Base-by-base conservation (phyloP, 2,888 invertebrate genomes). In the Junonia oenone region DNA sequence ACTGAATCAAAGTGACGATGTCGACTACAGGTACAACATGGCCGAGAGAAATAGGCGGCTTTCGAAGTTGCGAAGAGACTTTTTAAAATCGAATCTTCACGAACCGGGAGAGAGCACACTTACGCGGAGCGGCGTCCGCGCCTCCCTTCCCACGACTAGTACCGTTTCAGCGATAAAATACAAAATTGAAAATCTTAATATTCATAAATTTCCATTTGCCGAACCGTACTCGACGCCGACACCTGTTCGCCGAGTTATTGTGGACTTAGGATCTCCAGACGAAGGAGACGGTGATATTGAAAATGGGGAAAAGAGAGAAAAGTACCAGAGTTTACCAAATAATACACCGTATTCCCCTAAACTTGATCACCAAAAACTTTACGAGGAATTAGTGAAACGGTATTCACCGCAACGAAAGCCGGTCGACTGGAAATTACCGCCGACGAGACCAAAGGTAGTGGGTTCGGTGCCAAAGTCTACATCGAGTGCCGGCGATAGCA, bases 201-300 rank as follows among this genome's bases (percentile, higher is more conserved):
- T 90, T 60, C 85, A 81, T 68, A 91, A 91, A 72, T 91, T 91
- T 60, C 90, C 90, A 17, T 91, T 91, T 64, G 89, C 90, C 45
- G 90, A 91, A 61, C 90, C 90, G 27, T 90, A 85, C 58, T 68
- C 79, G 11, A 86, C 90, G n/a, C 90, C 90, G 29, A 81, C 87
- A 13, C 82, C 88, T n/a, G 74, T 73, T 29, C 81, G 90, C 3
- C 74, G 73, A 62, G 76, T 89, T 13, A 56, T 81, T 26, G 70
- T 90, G 4, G 81, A 87, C 58, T 67, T 88, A 6, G 85, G 79
- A 11, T 64, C 80, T 0, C 56, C 75, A 0, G 79, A 80, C 62
- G 69, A 72, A 33, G 76, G 79, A 26, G 74, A 73, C 15, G 50
- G 49, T 6, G 73, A 71, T n/a, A 85, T 87, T 59, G 87, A 87